Evolutionary conservation across 2,113 vertebrate species (phyloP), one percentile per base, ranked within the genome.

Genomic region (Hylia prasina): DNA sequence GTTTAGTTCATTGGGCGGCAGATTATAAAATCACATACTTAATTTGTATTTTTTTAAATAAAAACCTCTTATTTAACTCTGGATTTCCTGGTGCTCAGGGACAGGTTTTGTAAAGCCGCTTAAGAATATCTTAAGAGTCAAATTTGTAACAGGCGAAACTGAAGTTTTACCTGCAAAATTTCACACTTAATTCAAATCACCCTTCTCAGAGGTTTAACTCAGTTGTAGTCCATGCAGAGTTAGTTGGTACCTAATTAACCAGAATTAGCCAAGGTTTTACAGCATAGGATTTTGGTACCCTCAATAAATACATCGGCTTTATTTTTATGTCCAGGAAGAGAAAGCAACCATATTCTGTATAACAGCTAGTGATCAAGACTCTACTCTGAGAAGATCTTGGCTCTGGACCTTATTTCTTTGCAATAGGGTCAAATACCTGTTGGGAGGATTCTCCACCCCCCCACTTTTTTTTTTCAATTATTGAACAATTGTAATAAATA

Each of bases 341-440:
- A 23, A 9, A 72, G 15, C 9, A 9, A 20, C 13, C 6, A n/a
- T 61, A 16, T 40, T 89, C 51, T 81, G 16, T 42, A 11, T 8
- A 69, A 17, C 28, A 81, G 24, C 15, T 51, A 40, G 12, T 35
- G 23, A 75, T n/a, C 13, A 84, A 77, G 54, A 3, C 24, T 61
- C 71, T 81, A 19, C 13, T 53, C 37, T 25, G 19, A 61, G n/a
- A 82, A 75, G 37, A 42, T 58, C 25, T 82, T 79, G 11, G 3
- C 25, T 78, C 51, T 84, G 20, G 13, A 27, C 25, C 25, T 77
- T 65, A 28, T 61, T 87, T 81, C 64, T 81, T 73, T 73, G 19
- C 0, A 0, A 33, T 21, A 69, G 8, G 4, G 21, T 60, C 27
- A 89, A 72, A 65, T 23, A 42, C 3, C 0, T 2, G 0, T 21